These are phyloP conservation scores for Laticauda laticaudata DNA, from an alignment of 2,113 vertebrate species.

Conservation along the genomic window DNA sequence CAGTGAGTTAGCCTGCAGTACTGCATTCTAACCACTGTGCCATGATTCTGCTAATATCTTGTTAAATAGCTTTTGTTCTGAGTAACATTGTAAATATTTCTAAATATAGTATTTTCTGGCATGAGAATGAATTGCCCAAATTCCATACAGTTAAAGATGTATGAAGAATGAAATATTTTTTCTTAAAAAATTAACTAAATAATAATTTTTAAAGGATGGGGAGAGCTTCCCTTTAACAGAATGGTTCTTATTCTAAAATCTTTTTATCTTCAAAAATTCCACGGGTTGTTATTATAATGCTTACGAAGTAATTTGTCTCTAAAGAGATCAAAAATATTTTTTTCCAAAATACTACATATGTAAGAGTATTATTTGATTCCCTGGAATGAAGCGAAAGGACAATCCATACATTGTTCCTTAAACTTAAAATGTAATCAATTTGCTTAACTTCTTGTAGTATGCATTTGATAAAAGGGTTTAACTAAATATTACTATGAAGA, in stretches of 20 bases:
- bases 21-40: too few species aligned
- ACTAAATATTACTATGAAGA: slow-evolving; percentile 6
- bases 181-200: neutral
- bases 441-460: slow-evolving; percentile 21
- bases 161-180: slow-evolving; percentile 13
- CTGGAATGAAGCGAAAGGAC: slow-evolving; percentile 27
- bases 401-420: slow-evolving; percentile 17
- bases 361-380: slow-evolving; percentile 7
- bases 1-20: too few species aligned
- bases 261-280: neutral
- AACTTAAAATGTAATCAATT: slow-evolving; percentile 17
- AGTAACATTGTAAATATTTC: neutral
- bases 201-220: neutral
- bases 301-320: neutral
- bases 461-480: neutral
- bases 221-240: neutral
- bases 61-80: slow-evolving; percentile 38
- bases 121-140: slow-evolving; percentile 39
- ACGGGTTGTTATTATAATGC: neutral
- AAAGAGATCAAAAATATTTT: slow-evolving; percentile 38
- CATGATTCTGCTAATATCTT: too few species aligned
- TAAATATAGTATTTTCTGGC: neutral
- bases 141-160: slow-evolving; percentile 10
- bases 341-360: neutral
- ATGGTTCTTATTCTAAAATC: neutral